Evolutionary conservation across 2,113 vertebrate species (phyloP), one percentile per base, ranked within the genome.

Genomic region (Microtus ochrogaster): DNA sequence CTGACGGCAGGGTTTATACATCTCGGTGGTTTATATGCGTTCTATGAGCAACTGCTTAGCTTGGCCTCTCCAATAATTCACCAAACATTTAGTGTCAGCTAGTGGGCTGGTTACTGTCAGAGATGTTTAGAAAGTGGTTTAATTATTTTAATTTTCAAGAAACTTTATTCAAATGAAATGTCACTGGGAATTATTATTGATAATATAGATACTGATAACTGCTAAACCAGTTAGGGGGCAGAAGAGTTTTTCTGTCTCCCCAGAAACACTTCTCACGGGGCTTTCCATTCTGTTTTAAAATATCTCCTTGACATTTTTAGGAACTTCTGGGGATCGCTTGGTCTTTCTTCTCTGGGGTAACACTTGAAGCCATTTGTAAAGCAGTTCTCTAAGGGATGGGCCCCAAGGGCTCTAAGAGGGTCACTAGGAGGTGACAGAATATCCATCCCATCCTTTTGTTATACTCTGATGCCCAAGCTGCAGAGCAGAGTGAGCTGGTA

Each of bases 141-240:
- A 39, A 85, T 91, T 79, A 36, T 89, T 93, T 91, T 61, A 82
- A 44, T 90, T 96, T 89, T 90, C 58, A 94, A 79, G 84, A 39
- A 92, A 85, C 17, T 79, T 91, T 85, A 58, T 81, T 61, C 44
- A 77, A 88, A 76, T 55, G 78, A 89, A 63, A 89, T 13, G 22
- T 36, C 78, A 73, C 39, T 78, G 10, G 28, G 49, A 96, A 68
- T 91, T 65, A 70, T 22, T 41, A 70, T 68, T 28, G 47, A 47
- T 47, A 47, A 47, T 49, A 11, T 82, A 30, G 49, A 36, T 94
- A 49, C 66, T 52, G 55, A 66, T 76, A 52, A 73, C 28, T 90
- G 36, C 28, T n/a, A 89, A 72, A 28, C 65, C 7, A 82, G 3
- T 63, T 72, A 65, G 9, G 33, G 39, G 52, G n/a, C 4, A 93